Conservation (phyloP, 1,140 invertebrate species). For the Conus betulinus region DNA sequence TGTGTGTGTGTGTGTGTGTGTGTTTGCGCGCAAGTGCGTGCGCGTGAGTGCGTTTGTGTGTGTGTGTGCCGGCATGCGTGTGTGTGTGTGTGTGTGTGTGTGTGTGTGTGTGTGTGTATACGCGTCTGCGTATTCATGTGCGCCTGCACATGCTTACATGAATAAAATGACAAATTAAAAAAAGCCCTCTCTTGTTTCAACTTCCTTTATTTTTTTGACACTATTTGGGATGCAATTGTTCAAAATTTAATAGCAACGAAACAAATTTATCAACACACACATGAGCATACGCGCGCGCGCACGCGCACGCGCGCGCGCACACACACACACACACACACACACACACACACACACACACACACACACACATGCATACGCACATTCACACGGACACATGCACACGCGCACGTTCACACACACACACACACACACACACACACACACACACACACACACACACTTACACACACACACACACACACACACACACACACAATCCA, state of each 20-base stretch:
- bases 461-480: background rate
- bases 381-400: too few species aligned
- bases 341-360: too few species aligned
- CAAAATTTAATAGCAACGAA: background rate
- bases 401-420: constrained; percentile 12
- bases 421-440: too few species aligned
- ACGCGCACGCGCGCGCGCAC: too few species aligned
- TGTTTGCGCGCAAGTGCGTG: background rate
- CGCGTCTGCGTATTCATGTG: background rate
- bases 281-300: too few species aligned
- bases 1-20: background rate
- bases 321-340: too few species aligned
- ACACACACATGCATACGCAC: too few species aligned
- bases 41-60: background rate
- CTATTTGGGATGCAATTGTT: too few species aligned
- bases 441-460: background rate
- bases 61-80: too few species aligned
- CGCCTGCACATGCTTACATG: background rate
- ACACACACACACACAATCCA: too few species aligned
- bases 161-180: background rate
- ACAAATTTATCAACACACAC: background rate
- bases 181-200: too few species aligned
- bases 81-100: background rate
- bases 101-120: background rate
- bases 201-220: too few species aligned